phyloP scores from a whole-genome alignment of 2,113 vertebrate genomes.

The Ctenomys sociabilis region DNA sequence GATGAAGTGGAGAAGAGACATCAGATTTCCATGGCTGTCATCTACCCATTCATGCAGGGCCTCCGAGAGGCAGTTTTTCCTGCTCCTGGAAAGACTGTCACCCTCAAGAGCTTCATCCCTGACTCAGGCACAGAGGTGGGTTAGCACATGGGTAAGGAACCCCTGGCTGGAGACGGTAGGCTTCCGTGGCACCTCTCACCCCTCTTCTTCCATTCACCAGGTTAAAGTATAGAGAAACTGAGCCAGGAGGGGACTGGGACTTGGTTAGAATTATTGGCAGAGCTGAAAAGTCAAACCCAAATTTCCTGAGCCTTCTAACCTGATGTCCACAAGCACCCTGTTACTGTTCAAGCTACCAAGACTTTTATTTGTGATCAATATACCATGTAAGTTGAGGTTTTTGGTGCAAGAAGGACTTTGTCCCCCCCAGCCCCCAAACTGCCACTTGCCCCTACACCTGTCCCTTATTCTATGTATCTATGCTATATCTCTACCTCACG shows the following conservation, averaged over 20 bases:
- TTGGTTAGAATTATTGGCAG: background rate
- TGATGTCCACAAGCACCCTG: background rate
- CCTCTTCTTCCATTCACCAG: background rate
- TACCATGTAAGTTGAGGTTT: background rate
- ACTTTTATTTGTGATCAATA: background rate
- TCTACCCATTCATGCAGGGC: slow-evolving; percentile 99
- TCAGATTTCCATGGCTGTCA: slow-evolving; percentile 95
- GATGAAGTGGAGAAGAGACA: slow-evolving; percentile 97
- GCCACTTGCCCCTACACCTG: background rate
- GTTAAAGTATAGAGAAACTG: background rate
- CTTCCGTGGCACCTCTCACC: background rate
- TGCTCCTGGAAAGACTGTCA: slow-evolving; percentile 94
- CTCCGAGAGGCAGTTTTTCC: slow-evolving; percentile 95
- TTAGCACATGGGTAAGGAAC: background rate
- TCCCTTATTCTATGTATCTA: background rate
- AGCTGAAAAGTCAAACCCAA: background rate
- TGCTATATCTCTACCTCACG: background rate
- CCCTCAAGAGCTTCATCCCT: slow-evolving; percentile 98
- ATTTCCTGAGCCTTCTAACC: background rate
- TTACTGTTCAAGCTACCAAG: background rate
- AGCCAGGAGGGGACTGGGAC: background rate
- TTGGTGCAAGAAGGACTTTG: background rate
- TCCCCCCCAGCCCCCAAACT: background rate
- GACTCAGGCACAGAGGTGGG: slow-evolving; percentile 95
- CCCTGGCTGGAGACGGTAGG: background rate